These are phyloP conservation scores for Cheumatopsyche charites DNA, from an alignment of 1,140 invertebrate genomes.

Conservation along the genomic window DNA sequence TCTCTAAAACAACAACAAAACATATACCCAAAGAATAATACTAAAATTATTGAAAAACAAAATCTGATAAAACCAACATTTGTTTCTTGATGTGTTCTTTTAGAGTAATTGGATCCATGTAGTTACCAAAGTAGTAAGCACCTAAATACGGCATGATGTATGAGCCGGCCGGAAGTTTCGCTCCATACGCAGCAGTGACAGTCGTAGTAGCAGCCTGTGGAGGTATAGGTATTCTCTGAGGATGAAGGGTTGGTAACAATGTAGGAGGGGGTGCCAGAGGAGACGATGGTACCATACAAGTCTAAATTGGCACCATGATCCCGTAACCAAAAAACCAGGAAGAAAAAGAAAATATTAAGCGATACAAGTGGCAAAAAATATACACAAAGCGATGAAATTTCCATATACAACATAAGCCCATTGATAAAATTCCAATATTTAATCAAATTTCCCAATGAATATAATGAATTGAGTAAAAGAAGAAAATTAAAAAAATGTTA, in stretches of 20 bases:
- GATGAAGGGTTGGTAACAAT: constrained; percentile 34
- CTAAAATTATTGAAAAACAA: not conserved
- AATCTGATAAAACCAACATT: constrained; percentile 72
- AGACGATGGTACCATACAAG: constrained; percentile 23
- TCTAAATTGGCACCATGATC: constrained; percentile 26
- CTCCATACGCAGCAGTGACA: constrained; percentile 57
- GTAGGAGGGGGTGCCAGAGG: constrained; percentile 28
- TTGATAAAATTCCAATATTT: too few relatives aligned
- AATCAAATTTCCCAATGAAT: too few relatives aligned
- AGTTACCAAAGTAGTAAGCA: constrained; percentile 59
- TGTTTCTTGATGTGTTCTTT: constrained; percentile 84
- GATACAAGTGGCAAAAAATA: not conserved
- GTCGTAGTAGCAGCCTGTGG: constrained; percentile 52
- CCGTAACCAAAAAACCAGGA: constrained; percentile 1
- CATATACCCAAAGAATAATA: constrained; percentile 12
- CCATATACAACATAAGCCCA: too few relatives aligned
- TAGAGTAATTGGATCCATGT: constrained; percentile 63
- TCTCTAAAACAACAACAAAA: constrained; percentile 77
- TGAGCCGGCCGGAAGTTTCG: constrained; percentile 51
- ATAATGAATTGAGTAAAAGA: too few relatives aligned
- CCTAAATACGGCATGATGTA: constrained; percentile 71
- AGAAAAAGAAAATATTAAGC: not conserved
- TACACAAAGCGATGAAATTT: not conserved
- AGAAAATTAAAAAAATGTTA: too few relatives aligned
- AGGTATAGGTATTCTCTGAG: constrained; percentile 49